Conservation (phyloP, 2,888 invertebrate genomes). For the Tipula vernalis region DNA sequence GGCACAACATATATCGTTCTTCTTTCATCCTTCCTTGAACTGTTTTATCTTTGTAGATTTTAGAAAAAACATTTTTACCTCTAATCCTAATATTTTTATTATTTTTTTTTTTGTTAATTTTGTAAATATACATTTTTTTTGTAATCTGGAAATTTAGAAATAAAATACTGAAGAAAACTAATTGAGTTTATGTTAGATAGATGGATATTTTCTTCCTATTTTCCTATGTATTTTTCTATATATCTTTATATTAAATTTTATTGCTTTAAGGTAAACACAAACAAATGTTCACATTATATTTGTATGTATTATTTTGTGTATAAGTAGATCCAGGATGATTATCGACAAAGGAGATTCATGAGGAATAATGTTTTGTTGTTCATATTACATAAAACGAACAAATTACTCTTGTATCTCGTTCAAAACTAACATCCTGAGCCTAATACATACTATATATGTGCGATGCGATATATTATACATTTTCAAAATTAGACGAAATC, state of each 20-base stretch:
- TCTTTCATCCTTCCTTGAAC: background rate
- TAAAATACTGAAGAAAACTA: background rate
- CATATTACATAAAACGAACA: background rate
- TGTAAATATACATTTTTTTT: background rate
- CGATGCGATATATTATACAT: background rate
- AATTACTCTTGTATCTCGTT: background rate
- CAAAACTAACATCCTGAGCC: background rate
- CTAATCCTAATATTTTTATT: background rate
- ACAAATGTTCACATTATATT: background rate
- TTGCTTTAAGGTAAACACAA: background rate
- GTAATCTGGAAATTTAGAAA: background rate
- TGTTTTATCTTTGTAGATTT: background rate
- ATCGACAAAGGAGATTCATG: background rate
- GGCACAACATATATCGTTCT: background rate
- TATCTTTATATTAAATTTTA: background rate
- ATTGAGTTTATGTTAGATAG: background rate
- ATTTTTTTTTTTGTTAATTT: background rate
- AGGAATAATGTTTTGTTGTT: background rate
- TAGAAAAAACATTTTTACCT: background rate
- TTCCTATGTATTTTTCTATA: background rate
- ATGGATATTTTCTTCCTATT: background rate
- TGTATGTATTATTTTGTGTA: background rate
- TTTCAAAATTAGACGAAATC: background rate
- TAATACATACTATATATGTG: background rate
- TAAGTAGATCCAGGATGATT: background rate